Conservation (phyloP, 1,140 invertebrate species). For the Drosophila grimshawi region DNA sequence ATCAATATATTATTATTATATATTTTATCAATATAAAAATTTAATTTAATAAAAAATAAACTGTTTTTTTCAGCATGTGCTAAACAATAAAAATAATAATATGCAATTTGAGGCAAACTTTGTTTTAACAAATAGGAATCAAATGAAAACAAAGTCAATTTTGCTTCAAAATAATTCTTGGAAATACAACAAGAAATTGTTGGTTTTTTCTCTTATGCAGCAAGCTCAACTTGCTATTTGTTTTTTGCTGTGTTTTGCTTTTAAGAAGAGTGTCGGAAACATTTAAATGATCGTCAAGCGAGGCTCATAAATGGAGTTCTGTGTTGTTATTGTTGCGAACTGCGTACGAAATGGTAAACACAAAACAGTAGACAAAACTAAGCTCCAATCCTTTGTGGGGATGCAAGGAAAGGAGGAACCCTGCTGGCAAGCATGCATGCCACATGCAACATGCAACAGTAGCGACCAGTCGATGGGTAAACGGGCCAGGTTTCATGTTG, state of each 20-base stretch:
- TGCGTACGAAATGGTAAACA: neutral
- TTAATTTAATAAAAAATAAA: too few relatives aligned
- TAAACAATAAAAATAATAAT: too few relatives aligned
- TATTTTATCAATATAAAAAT: too few relatives aligned
- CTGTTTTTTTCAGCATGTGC: too few relatives aligned
- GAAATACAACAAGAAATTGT: too few relatives aligned
- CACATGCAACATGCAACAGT: conserved; percentile 5
- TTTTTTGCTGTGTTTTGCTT: neutral
- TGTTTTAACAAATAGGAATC: too few relatives aligned
- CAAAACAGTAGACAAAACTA: conserved; percentile 29
- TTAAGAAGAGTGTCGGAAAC: conserved; percentile 36
- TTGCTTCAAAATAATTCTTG: too few relatives aligned
- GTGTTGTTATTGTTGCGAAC: neutral
- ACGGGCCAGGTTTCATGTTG: conserved; percentile 15
- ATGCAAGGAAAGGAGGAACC: neutral
- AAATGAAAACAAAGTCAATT: too few relatives aligned
- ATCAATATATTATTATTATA: too few relatives aligned
- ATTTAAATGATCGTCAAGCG: conserved; percentile 47
- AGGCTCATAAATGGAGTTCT: conserved; percentile 34
- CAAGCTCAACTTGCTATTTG: too few relatives aligned
- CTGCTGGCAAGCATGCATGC: neutral
- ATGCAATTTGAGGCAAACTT: too few relatives aligned
- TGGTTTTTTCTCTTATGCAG: too few relatives aligned
- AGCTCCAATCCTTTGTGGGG: neutral
- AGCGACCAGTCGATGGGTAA: neutral